Conservation (phyloP, 1,140 invertebrate genomes). For the Eupristina koningsbergeri region DNA sequence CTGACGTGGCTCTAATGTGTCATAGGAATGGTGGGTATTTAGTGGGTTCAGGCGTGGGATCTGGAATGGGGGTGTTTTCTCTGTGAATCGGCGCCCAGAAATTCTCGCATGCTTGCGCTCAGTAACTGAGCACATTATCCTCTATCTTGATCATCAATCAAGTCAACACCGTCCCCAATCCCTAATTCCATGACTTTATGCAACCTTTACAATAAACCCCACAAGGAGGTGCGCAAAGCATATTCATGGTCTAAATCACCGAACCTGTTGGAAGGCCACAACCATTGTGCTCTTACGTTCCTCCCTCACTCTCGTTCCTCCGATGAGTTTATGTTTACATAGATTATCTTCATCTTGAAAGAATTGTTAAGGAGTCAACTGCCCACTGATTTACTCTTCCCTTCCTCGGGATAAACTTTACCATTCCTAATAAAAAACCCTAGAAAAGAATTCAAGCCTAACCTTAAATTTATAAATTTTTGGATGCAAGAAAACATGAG, state of each 20-base stretch:
- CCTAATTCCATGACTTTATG: neutral
- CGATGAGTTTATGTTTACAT: conserved; percentile 38
- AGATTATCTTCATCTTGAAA: conserved; percentile 55
- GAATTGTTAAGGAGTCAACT: conserved; percentile 19
- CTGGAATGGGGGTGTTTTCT: neutral
- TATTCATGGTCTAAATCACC: neutral
- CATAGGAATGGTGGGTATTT: conserved; percentile 29
- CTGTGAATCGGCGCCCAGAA: neutral
- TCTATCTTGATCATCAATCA: conserved; percentile 47
- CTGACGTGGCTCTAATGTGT: conserved; percentile 26
- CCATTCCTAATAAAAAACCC: too few species aligned
- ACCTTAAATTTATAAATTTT: too few species aligned
- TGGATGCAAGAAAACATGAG: too few species aligned
- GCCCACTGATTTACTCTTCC: neutral
- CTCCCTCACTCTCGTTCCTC: neutral
- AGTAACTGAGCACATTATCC: conserved; percentile 36
- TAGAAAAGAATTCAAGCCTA: too few species aligned
- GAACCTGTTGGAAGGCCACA: conserved; percentile 1
- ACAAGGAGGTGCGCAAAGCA: neutral
- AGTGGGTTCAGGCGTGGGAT: neutral
- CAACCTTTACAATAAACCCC: neutral
- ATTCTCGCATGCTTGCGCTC: conserved; percentile 12
- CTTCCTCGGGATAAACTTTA: neutral
- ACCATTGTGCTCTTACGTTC: neutral
- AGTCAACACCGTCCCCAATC: neutral